phyloP scores from a whole-genome alignment of 2,888 invertebrate species.

The Drosophila pegasa region DNA sequence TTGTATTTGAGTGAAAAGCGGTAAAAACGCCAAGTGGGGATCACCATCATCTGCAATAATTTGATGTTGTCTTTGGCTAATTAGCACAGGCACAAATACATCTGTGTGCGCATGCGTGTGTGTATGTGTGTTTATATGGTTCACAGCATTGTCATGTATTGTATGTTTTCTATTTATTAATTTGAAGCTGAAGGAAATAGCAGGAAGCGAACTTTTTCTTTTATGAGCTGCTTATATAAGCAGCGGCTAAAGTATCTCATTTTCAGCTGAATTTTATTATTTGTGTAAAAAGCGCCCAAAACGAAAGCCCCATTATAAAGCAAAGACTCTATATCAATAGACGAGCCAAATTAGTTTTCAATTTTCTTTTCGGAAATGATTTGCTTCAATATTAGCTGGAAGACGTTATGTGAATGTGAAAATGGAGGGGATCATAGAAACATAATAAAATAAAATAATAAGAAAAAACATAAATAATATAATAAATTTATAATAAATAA shows the following conservation, averaged over 20 bases:
- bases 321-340: not conserved
- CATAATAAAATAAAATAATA: too few species aligned
- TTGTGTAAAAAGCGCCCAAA: slow-evolving; percentile 6
- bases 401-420: not conserved
- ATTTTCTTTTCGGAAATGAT: not conserved
- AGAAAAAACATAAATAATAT: too few species aligned
- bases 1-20: slow-evolving; percentile 24
- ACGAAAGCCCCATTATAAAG: not conserved
- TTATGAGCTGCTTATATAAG: slow-evolving; percentile 4
- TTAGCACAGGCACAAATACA: slow-evolving; percentile 5
- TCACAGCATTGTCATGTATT: slow-evolving; percentile 14
- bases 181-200: slow-evolving; percentile 1
- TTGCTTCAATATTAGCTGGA: not conserved
- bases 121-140: not conserved
- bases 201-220: slow-evolving; percentile 11
- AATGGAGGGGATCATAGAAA: too few species aligned
- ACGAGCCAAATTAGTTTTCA: not conserved
- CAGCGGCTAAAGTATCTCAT: slow-evolving; percentile 6
- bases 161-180: slow-evolving; percentile 13
- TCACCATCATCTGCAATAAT: slow-evolving; percentile 22
- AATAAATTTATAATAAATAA: too few species aligned
- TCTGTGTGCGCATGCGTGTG: not conserved
- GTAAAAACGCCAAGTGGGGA: slow-evolving; percentile 9
- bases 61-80: slow-evolving; percentile 11
- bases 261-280: slow-evolving; percentile 1